These are phyloP conservation scores for Drosophila nannoptera DNA, from an alignment of 1,140 invertebrate species.

Conservation along the genomic window DNA sequence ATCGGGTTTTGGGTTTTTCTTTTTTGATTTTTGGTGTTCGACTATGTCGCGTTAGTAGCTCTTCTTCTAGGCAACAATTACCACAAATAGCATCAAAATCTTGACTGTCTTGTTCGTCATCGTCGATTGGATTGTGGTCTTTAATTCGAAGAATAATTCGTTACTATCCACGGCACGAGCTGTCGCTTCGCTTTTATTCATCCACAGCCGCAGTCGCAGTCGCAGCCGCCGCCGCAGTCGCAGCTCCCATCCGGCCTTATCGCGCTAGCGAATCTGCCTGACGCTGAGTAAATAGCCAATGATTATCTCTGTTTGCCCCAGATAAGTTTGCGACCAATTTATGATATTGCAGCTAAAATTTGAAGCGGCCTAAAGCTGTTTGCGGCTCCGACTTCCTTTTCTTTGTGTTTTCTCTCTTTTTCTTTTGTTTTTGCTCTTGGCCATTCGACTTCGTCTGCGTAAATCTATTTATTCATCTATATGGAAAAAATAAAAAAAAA, in stretches of 20 bases:
- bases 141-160: conserved; percentile 65
- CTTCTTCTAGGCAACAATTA: conserved; percentile 58
- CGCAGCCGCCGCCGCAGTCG: conserved; percentile 18
- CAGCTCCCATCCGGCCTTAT: conserved; percentile 25
- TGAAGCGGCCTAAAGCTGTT: conserved; percentile 7
- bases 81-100: conserved; percentile 65
- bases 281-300: conserved; percentile 57
- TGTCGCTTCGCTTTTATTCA: conserved; percentile 47
- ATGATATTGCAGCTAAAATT: conserved; percentile 63
- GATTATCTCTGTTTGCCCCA: conserved; percentile 63
- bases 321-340: conserved; percentile 68
- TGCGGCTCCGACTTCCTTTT: not conserved
- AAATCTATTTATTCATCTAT: conserved; percentile 18
- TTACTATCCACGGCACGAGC: conserved; percentile 58
- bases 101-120: conserved; percentile 68
- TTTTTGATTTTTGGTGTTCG: too few relatives aligned
- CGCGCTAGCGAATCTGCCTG: conserved; percentile 36
- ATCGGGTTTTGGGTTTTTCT: conserved; percentile 18
- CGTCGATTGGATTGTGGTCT: conserved; percentile 55
- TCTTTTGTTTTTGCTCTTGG: too few relatives aligned
- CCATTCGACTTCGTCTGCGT: conserved; percentile 20
- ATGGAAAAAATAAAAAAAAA: too few relatives aligned
- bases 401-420: not conserved
- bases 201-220: too few relatives aligned
- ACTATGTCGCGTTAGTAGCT: conserved; percentile 22